Evolutionary conservation across 2,888 invertebrate species (phyloP), one percentile per base, ranked within the genome.

Genomic region (Gastracanthus pulcherrimus): DNA sequence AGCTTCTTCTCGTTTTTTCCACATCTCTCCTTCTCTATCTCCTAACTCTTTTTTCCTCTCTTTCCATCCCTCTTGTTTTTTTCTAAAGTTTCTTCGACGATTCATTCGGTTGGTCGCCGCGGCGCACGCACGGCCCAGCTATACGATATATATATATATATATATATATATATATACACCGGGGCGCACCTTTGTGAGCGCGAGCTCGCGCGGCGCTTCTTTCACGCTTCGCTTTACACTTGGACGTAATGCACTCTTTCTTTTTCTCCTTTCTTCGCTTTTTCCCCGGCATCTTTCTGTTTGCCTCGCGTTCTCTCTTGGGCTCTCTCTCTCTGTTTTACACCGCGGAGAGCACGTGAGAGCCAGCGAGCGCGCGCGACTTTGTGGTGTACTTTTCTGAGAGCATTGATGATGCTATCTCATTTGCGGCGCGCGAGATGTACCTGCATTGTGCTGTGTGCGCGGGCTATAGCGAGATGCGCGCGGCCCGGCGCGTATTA

Each of bases 321-420:
- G 16, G 45, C 26, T 71, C 23, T 3, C 36, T 7, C 38, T 55
- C n/a, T n/a, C n/a, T n/a, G n/a, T n/a, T n/a, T n/a, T n/a, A n/a
- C 48, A 31, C 19, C 48, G 19, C 38, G 23, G 11, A 29, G 11
- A 3, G 34, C 13, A 16, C 62, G 36, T 36, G 34, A n/a, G 34
- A 34, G n/a, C 3, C 5, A 51, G 51, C 51, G 11, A n/a, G n/a
- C n/a, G n/a, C 26, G 48, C 31, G 45, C 23, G 45, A 31, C 31
- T 34, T 19, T 51, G 51, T 51, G 3, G 6, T 5, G 34, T 48
- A 51, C 51, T 70, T 70, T 23, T 70, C 51, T 70, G 34, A 70
- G 51, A 51, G 70, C 70, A 70, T 70, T 36, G 70, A 51, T n/a
- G 51, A 48, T 55, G 51, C 31, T 70, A 70, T 70, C 23, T 23